Percentiles rank a stretch among this genome's conserved stretches.
Evolutionary conservation across 2,113 vertebrate species (phyloP).

Genomic region (Theristicus caerulescens): DNA sequence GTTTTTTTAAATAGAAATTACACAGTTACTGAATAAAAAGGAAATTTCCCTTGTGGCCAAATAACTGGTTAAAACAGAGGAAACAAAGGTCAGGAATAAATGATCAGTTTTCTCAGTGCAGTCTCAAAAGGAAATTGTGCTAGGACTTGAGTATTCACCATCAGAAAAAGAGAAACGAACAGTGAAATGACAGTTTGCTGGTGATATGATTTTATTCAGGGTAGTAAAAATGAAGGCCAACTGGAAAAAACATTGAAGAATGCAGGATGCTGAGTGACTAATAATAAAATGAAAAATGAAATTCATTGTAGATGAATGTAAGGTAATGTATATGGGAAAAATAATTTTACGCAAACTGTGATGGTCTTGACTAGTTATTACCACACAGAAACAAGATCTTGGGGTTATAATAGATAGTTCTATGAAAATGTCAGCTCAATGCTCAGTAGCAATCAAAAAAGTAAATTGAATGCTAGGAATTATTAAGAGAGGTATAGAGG

Average conservation of each 20-base stretch:
- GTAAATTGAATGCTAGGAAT: neutral
- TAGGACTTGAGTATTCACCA: neutral
- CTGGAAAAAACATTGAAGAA: neutral
- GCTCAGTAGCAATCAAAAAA: conserved; percentile 8
- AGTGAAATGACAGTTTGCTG: neutral
- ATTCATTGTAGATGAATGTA: neutral
- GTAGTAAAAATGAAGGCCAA: neutral
- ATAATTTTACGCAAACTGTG: neutral
- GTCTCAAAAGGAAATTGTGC: neutral
- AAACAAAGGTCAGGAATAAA: neutral
- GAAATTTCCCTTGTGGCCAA: neutral
- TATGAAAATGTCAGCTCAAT: neutral
- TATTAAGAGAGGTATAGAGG: neutral
- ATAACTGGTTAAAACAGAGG: neutral
- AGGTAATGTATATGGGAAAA: neutral
- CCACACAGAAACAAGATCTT: neutral
- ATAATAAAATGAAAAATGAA: neutral
- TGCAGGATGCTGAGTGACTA: neutral
- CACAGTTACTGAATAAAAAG: neutral
- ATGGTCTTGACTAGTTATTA: neutral
- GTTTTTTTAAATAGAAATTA: neutral
- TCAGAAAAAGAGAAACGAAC: neutral
- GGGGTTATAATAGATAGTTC: neutral
- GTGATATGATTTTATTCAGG: neutral
- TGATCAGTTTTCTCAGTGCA: neutral